A percentile compares a stretch with the other conserved stretches of the same genome.
These are phyloP conservation scores for Punctoribates punctum DNA, from an alignment of 2,888 invertebrate genomes.

Conservation along the genomic window DNA sequence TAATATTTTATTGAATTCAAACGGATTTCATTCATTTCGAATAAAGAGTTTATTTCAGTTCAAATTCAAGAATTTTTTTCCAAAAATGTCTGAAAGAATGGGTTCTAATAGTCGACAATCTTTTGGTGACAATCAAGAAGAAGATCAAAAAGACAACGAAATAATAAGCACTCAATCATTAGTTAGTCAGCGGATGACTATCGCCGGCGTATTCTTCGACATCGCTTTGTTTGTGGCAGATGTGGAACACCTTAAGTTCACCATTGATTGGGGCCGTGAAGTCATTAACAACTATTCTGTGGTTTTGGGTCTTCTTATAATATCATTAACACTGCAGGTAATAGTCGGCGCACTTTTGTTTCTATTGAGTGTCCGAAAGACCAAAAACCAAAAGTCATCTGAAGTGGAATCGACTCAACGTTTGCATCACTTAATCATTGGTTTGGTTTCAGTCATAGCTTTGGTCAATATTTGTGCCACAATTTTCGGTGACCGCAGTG, in stretches of 20 bases:
- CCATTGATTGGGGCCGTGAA: conserved; percentile 44
- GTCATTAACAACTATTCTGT: conserved; percentile 45
- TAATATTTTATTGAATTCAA: no score
- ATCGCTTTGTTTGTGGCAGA: conserved; percentile 48
- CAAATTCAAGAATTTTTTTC: no score
- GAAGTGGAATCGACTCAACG: conserved; percentile 39
- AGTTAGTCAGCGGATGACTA: conserved; percentile 45
- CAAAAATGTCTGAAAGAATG: no score
- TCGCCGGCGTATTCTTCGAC: conserved; percentile 48
- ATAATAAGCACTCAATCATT: neutral
- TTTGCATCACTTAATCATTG: conserved; percentile 46
- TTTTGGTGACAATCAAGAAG: no score
- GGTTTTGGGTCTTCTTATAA: conserved; percentile 44
- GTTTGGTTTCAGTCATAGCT: conserved; percentile 47
- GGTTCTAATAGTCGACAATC: no score
- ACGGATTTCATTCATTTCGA: no score
- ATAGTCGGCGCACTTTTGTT: neutral
- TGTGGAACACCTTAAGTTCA: conserved; percentile 48
- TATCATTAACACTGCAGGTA: conserved; percentile 47
- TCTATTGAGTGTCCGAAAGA: conserved; percentile 43
- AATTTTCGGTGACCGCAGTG: conserved; percentile 41
- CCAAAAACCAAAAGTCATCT: conserved; percentile 24
- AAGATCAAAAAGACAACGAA: no score
- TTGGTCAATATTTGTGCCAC: conserved; percentile 47
- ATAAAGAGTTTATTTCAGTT: no score